These are phyloP conservation scores for Chelonoidis abingdonii DNA, from an alignment of 2,113 vertebrate genomes.

Conservation along the genomic window DNA sequence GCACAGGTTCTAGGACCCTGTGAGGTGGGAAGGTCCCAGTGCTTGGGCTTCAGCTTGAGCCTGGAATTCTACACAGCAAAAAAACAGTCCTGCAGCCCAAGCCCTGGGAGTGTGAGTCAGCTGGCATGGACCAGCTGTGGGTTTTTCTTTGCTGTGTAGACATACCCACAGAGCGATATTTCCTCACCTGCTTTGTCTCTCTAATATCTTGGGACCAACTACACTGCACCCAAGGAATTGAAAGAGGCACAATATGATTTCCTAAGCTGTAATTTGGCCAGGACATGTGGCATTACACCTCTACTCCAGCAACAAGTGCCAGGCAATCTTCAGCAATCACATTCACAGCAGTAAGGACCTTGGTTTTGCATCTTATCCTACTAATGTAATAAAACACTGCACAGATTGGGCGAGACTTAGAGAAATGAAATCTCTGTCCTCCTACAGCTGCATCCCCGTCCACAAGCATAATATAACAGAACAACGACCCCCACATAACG, in stretches of 20 bases:
- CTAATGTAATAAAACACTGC: background rate
- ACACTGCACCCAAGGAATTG: background rate
- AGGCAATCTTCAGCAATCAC: background rate
- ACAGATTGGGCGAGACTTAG: background rate
- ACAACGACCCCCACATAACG: background rate
- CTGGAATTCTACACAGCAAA: background rate
- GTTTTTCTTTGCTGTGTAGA: background rate
- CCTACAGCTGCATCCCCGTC: background rate
- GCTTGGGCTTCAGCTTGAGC: background rate
- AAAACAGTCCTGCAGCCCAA: background rate
- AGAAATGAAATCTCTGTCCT: background rate
- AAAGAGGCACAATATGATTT: accelerated
- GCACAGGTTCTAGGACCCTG: background rate
- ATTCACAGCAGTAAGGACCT: background rate
- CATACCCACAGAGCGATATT: background rate
- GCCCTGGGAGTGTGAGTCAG: no score
- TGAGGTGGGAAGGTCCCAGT: background rate
- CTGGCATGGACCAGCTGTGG: background rate
- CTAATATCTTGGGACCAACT: background rate
- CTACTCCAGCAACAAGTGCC: background rate
- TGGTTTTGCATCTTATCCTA: background rate
- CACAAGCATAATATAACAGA: background rate
- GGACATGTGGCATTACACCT: background rate
- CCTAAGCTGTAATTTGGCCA: background rate
- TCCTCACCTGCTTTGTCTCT: background rate